Conservation (phyloP, 1,140 invertebrate genomes). For the Drosophila repletoides region DNA sequence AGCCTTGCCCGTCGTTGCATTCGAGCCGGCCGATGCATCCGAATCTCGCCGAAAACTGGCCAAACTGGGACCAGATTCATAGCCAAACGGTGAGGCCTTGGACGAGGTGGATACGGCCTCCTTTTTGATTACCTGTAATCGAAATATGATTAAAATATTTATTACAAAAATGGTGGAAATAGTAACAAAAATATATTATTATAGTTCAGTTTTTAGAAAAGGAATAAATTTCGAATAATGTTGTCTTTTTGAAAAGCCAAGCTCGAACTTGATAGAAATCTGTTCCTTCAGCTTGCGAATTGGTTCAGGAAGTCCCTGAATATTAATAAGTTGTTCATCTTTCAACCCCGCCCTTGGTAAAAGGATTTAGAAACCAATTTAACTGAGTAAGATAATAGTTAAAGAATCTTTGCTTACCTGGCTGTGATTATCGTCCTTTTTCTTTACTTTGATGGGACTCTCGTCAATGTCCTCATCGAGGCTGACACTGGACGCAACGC, state of each 20-base stretch:
- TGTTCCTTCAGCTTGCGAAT: too few relatives aligned
- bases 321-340: too few relatives aligned
- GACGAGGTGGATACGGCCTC: slow-evolving; percentile 79
- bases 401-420: slow-evolving; percentile 45
- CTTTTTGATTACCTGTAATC: slow-evolving; percentile 71
- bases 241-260: too few relatives aligned
- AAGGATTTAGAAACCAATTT: too few relatives aligned
- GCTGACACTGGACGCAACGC: slow-evolving; percentile 81
- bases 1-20: slow-evolving; percentile 38
- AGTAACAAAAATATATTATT: too few relatives aligned
- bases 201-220: too few relatives aligned
- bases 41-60: slow-evolving; percentile 71
- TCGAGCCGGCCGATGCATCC: slow-evolving; percentile 45
- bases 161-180: too few relatives aligned
- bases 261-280: too few relatives aligned
- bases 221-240: too few relatives aligned
- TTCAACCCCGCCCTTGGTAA: too few relatives aligned
- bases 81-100: slow-evolving; percentile 71
- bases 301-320: too few relatives aligned
- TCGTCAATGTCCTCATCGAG: slow-evolving; percentile 80
- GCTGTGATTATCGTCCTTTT: slow-evolving; percentile 75
- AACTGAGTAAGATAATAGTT: not conserved
- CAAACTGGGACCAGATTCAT: slow-evolving; percentile 62
- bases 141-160: not conserved
- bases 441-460: slow-evolving; percentile 78